phyloP scores from a whole-genome alignment of 1,140 invertebrate species.

The Apis dorsata region DNA sequence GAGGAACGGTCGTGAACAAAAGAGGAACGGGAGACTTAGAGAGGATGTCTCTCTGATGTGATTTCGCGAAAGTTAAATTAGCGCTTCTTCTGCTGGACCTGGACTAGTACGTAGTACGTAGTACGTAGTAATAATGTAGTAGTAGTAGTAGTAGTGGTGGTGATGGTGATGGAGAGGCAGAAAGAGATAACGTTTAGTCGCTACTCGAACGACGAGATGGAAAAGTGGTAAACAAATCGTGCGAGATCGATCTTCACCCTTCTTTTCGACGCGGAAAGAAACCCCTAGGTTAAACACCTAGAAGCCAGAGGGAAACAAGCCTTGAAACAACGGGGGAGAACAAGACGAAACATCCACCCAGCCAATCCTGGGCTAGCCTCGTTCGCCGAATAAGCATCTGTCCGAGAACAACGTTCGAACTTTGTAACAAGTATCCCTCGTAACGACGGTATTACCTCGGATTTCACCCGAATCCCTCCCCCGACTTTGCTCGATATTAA shows the following conservation, averaged over 20 bases:
- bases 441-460: conserved; percentile 42
- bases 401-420: conserved; percentile 48
- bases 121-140: too few species aligned
- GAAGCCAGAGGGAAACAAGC: conserved; percentile 26
- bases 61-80: conserved; percentile 6
- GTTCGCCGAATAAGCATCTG: conserved; percentile 47
- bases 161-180: too few species aligned
- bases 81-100: neutral
- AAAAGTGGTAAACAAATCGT: too few species aligned
- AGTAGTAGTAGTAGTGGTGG: too few species aligned
- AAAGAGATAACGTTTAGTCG: too few species aligned
- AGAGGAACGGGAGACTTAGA: neutral
- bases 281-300: conserved; percentile 27
- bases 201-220: too few species aligned
- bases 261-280: too few species aligned
- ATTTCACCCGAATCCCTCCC: conserved; percentile 30
- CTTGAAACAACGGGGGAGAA: too few species aligned
- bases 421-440: conserved; percentile 44
- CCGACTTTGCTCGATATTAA: conserved; percentile 28
- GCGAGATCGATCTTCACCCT: too few species aligned
- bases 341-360: neutral
- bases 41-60: neutral
- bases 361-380: conserved; percentile 5
- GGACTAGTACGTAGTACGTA: too few species aligned
- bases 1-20: neutral